Conservation (phyloP, 2,797 vertebrate species). For the Poecile montanus region DNA sequence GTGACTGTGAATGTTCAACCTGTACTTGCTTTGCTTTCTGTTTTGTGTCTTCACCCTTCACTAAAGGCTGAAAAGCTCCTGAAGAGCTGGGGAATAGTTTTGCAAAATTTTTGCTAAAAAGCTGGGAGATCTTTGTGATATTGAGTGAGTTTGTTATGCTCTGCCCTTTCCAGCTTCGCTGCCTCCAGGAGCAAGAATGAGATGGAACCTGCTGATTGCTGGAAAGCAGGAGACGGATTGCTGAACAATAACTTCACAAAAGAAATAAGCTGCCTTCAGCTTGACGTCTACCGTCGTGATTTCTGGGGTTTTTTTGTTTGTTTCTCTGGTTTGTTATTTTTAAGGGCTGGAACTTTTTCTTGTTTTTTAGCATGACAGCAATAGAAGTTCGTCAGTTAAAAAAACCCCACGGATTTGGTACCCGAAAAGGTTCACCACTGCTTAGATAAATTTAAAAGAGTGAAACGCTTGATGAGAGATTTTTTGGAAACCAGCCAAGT, state of each 20-base stretch:
- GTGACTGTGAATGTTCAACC: constrained; percentile 6
- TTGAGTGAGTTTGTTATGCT: neutral
- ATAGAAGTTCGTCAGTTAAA: neutral
- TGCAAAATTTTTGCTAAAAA: neutral
- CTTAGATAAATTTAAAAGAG: neutral
- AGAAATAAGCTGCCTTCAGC: neutral
- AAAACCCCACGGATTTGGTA: neutral
- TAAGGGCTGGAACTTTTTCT: neutral
- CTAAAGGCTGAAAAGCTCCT: neutral
- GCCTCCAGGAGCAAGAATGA: neutral
- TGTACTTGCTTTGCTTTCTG: neutral
- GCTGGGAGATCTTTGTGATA: neutral
- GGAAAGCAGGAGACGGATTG: neutral
- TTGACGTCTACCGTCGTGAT: fast-evolving
- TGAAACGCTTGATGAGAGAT: neutral
- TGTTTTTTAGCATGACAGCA: neutral
- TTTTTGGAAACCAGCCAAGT: neutral
- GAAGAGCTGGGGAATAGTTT: neutral
- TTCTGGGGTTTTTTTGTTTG: neutral
- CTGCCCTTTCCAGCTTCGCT: neutral
- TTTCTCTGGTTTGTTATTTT: neutral
- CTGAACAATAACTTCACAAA: neutral
- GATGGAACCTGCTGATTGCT: neutral
- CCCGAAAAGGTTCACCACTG: neutral
- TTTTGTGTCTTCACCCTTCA: neutral